Conservation (phyloP, 30 jellyfish, hydroid and myxozoan species). For the Aurelia sp. region DNA sequence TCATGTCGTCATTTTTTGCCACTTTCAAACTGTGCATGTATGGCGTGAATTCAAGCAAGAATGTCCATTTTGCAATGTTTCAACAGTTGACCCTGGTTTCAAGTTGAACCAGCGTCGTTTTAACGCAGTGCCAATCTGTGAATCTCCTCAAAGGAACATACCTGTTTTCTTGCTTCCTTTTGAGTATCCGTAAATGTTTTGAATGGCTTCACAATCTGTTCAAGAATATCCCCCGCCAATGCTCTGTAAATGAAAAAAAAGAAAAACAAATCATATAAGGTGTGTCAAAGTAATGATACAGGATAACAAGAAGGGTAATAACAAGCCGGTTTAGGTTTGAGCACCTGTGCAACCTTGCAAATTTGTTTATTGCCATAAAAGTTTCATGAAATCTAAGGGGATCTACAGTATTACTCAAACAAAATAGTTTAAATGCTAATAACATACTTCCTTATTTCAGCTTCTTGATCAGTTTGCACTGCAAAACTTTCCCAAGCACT, state of each 20-base stretch:
- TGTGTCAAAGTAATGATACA: no score
- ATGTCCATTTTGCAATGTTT: no score
- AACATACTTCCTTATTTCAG: constrained; percentile 81
- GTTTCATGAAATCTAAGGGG: background rate
- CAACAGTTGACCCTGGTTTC: no score
- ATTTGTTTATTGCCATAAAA: no score
- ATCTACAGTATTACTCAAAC: background rate
- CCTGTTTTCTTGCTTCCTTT: constrained; percentile 84
- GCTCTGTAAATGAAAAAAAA: constrained; percentile 19
- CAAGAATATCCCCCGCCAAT: constrained; percentile 72
- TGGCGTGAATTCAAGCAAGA: no score
- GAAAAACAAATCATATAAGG: no score
- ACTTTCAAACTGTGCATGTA: no score
- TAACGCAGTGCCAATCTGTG: background rate
- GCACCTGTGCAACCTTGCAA: no score
- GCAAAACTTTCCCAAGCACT: constrained; percentile 91
- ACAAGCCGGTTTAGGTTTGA: no score
- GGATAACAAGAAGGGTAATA: no score
- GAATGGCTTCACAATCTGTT: constrained; percentile 88
- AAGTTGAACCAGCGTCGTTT: no score
- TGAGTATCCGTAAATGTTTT: constrained; percentile 87
- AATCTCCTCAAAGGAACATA: background rate
- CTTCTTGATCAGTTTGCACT: constrained; percentile 76
- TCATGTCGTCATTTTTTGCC: no score
- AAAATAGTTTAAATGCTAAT: background rate